Percentiles rank a stretch among this genome's conserved stretches.
Conservation (phyloP, 1,140 invertebrate genomes). For the Dreissena polymorpha region DNA sequence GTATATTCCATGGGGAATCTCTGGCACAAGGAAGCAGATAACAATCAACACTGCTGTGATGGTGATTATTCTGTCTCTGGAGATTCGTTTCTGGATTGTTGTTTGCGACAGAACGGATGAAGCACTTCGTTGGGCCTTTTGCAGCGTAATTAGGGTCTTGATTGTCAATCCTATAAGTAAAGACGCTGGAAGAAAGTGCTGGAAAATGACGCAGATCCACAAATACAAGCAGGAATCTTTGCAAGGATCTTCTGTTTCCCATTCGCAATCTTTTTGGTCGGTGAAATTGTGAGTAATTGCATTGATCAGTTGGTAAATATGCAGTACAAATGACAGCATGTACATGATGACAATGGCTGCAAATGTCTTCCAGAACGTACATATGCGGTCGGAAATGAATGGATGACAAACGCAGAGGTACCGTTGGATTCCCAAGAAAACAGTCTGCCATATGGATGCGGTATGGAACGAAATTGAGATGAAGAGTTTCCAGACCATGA, state of each 20-base stretch:
- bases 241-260: constrained; percentile 27
- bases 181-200: constrained; percentile 36
- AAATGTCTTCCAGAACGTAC: constrained; percentile 48
- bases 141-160: constrained; percentile 1
- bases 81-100: neutral
- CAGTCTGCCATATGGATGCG: constrained; percentile 50
- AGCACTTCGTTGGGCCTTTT: neutral
- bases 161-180: constrained; percentile 31
- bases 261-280: constrained; percentile 32
- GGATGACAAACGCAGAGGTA: constrained; percentile 56
- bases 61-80: constrained; percentile 28
- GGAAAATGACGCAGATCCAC: constrained; percentile 35
- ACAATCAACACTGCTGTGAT: constrained; percentile 34
- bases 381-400: constrained; percentile 34
- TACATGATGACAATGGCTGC: constrained; percentile 16
- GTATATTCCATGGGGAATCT: constrained; percentile 42
- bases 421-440: constrained; percentile 35
- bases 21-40: constrained; percentile 36
- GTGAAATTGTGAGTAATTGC: too few species aligned
- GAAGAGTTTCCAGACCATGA: constrained; percentile 32
- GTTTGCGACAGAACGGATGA: constrained; percentile 16
- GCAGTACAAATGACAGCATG: neutral
- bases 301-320: constrained; percentile 34
- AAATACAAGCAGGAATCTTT: constrained; percentile 35
- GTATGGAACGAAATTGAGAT: constrained; percentile 43